phyloP scores from a whole-genome alignment of 1,140 invertebrate genomes.

The Elymnias hypermnestra region DNA sequence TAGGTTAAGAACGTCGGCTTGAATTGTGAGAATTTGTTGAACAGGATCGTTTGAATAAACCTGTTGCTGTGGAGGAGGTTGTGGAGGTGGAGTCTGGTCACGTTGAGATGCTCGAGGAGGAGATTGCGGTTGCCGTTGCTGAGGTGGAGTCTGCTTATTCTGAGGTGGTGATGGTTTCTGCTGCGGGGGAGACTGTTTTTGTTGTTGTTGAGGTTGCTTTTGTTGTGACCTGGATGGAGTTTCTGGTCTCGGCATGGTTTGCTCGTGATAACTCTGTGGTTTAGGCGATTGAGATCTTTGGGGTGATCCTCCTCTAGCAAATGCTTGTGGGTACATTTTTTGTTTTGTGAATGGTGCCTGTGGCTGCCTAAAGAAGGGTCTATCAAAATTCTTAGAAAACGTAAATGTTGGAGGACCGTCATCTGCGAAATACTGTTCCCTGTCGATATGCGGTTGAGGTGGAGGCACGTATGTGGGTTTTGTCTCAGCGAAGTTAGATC shows the following conservation, averaged over 20 bases:
- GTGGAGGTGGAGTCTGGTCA: slow-evolving; percentile 43
- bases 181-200: slow-evolving; percentile 34
- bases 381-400: slow-evolving; percentile 59
- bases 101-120: slow-evolving; percentile 52
- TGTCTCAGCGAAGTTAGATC: slow-evolving; percentile 54
- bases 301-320: slow-evolving; percentile 50
- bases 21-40: slow-evolving; percentile 86
- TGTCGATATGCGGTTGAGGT: slow-evolving; percentile 57
- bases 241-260: slow-evolving; percentile 52
- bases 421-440: slow-evolving; percentile 63
- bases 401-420: slow-evolving; percentile 47
- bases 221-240: slow-evolving; percentile 55
- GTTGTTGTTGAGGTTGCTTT: slow-evolving; percentile 45
- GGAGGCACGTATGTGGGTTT: slow-evolving; percentile 50
- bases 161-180: slow-evolving; percentile 49
- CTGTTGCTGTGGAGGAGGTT: slow-evolving; percentile 27
- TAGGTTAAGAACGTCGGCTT: slow-evolving; percentile 87
- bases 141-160: slow-evolving; percentile 39
- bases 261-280: slow-evolving; percentile 61
- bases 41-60: slow-evolving; percentile 80
- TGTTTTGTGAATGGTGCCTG: slow-evolving; percentile 60
- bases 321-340: slow-evolving; percentile 61
- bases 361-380: slow-evolving; percentile 59
- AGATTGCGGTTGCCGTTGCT: slow-evolving; percentile 39
- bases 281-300: slow-evolving; percentile 66